Percentiles rank a stretch among this genome's conserved stretches.
Conservation (phyloP, 2,888 invertebrate species). For the Anoplius nigerrimus region DNA sequence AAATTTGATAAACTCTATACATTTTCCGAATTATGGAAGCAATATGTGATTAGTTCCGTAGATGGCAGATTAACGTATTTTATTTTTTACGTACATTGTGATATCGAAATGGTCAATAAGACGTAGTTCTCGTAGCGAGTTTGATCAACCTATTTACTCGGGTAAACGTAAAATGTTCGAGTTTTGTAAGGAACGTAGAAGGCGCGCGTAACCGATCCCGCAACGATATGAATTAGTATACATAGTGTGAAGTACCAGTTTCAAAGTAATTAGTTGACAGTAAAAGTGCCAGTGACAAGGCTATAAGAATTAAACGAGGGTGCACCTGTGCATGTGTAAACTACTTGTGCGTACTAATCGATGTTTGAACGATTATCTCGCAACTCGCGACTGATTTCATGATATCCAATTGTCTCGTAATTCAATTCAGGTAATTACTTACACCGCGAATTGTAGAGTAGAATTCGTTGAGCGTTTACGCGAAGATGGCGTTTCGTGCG, state of each 20-base stretch:
- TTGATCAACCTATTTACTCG: constrained; percentile 6
- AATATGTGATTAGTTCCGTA: too few relatives aligned
- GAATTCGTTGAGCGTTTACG: too few relatives aligned
- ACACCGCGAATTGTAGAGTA: too few relatives aligned
- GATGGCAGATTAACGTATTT: too few relatives aligned
- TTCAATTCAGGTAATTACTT: too few relatives aligned
- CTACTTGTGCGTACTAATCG: constrained; percentile 46
- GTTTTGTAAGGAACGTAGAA: too few relatives aligned
- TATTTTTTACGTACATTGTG: too few relatives aligned
- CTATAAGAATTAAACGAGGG: constrained; percentile 24
- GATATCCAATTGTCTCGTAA: too few relatives aligned
- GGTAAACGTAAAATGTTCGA: constrained; percentile 19
- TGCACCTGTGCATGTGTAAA: constrained; percentile 50
- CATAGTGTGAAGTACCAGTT: constrained; percentile 20
- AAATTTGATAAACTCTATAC: too few relatives aligned
- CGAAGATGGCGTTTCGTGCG: too few relatives aligned
- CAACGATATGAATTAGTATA: constrained; percentile 19
- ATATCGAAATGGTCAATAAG: too few relatives aligned
- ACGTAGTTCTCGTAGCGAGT: neutral
- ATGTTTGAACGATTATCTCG: constrained; percentile 48
- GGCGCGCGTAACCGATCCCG: constrained; percentile 19
- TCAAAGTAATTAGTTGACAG: constrained; percentile 36
- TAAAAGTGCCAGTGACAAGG: constrained; percentile 33
- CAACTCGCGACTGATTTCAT: constrained; percentile 21
- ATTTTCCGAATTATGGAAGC: too few relatives aligned